Conservation (phyloP, 2,113 vertebrate species). For the Scomber scombrus region DNA sequence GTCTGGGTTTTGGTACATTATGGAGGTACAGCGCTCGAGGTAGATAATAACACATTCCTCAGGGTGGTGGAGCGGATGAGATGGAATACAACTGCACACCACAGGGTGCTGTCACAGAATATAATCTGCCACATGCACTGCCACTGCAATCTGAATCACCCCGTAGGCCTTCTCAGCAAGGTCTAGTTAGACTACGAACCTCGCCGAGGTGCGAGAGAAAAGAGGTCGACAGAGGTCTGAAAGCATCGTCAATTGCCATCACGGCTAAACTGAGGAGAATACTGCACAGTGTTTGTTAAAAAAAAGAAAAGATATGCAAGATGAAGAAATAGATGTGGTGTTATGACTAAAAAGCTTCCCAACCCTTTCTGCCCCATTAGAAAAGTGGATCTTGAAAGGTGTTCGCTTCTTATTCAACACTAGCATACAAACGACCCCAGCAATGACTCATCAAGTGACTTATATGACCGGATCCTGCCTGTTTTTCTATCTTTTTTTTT, state of each 20-base stretch:
- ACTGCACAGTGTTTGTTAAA: neutral
- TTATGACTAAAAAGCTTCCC: neutral
- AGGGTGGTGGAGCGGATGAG: conserved; percentile 19
- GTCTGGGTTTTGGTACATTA: conserved; percentile 18
- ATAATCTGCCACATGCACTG: conserved; percentile 33
- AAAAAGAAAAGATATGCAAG: neutral
- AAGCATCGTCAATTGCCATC: neutral
- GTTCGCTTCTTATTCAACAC: neutral
- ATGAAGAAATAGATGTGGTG: neutral
- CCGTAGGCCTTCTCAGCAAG: conserved; percentile 23
- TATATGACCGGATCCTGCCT: no score
- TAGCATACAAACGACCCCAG: neutral
- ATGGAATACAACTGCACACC: conserved; percentile 17
- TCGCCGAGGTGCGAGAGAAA: neutral
- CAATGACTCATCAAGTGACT: neutral
- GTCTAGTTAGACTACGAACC: conserved; percentile 10
- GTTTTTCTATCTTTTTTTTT: no score
- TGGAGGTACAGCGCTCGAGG: neutral
- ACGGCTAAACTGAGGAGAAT: neutral
- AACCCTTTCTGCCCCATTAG: neutral
- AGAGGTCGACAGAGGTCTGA: conserved; percentile 18
- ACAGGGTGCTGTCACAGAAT: conserved; percentile 22
- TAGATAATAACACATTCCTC: conserved; percentile 34
- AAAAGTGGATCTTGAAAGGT: neutral
- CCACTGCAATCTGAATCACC: conserved; percentile 31